These are phyloP conservation scores for Ennomos erosarius DNA, from an alignment of 2,888 invertebrate genomes.

Conservation along the genomic window DNA sequence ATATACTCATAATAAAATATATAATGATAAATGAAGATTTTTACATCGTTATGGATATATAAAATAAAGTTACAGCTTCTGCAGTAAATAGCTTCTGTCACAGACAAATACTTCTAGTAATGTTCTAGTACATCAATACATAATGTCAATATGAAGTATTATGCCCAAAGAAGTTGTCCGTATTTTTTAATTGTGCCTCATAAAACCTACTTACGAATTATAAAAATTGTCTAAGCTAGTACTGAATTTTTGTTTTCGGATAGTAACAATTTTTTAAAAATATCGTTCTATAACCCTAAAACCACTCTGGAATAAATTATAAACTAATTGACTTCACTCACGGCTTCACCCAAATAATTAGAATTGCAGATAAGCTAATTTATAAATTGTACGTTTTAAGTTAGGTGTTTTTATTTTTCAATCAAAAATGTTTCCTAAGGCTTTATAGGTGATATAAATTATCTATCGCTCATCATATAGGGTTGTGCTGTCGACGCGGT, in stretches of 20 bases:
- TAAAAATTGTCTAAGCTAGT: too few species aligned
- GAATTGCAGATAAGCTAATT: conserved; percentile 71
- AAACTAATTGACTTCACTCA: conserved; percentile 62
- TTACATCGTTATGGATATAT: too few species aligned
- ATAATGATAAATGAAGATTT: too few species aligned
- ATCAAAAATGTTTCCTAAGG: background rate
- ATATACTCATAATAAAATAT: too few species aligned
- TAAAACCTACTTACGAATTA: too few species aligned
- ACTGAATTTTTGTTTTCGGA: background rate
- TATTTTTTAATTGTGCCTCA: too few species aligned
- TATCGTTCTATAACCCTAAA: conserved; percentile 48
- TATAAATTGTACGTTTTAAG: conserved; percentile 48
- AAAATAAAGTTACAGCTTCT: too few species aligned
- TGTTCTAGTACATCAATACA: too few species aligned
- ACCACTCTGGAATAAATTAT: conserved; percentile 68
- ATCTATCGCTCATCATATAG: conserved; percentile 4
- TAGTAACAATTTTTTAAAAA: conserved; percentile 14
- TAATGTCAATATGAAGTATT: too few species aligned
- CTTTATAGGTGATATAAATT: conserved; percentile 10
- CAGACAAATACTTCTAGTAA: too few species aligned
- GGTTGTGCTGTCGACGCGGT: conserved; percentile 7
- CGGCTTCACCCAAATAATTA: conserved; percentile 67
- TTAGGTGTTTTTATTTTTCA: conserved; percentile 4
- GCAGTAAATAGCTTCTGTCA: too few species aligned
- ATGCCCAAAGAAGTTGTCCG: too few species aligned